These are phyloP conservation scores for Octonoba sinensis DNA, from an alignment of 2,888 invertebrate genomes.

Conservation along the genomic window DNA sequence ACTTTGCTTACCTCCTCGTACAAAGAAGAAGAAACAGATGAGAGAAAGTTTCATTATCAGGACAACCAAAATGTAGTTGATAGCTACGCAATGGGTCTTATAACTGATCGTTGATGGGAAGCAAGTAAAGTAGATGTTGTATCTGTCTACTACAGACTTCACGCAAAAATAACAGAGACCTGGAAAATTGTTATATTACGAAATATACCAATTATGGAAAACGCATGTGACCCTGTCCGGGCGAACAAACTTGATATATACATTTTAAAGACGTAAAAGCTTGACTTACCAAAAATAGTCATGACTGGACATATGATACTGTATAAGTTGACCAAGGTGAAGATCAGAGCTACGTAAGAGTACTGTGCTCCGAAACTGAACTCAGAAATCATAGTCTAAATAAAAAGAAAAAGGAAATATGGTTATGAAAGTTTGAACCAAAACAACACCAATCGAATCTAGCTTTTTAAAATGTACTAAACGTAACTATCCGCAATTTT, in stretches of 20 bases:
- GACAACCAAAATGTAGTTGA: constrained; percentile 82
- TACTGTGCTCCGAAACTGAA: constrained; percentile 95
- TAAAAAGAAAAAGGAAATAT: constrained; percentile 2
- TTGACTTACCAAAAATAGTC: constrained; percentile 83
- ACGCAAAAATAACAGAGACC: constrained; percentile 85
- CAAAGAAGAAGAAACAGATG: constrained; percentile 10
- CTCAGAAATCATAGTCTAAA: constrained; percentile 84
- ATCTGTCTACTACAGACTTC: constrained; percentile 93
- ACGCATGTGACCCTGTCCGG: too few relatives aligned
- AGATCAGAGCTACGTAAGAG: constrained; percentile 91
- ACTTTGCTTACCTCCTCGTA: constrained; percentile 21
- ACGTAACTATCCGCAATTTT: too few relatives aligned
- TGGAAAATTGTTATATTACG: too few relatives aligned
- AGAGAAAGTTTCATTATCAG: constrained; percentile 10
- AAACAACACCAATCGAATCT: too few relatives aligned
- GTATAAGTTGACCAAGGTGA: constrained; percentile 92
- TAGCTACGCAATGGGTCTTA: constrained; percentile 86
- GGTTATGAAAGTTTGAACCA: not conserved
- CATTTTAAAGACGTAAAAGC: too few relatives aligned
- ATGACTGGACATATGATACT: constrained; percentile 93
- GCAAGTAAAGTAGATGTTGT: constrained; percentile 95
- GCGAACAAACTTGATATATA: too few relatives aligned
- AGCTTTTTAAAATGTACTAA: too few relatives aligned
- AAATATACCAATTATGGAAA: too few relatives aligned
- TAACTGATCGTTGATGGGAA: constrained; percentile 85